Percentiles rank a stretch among this genome's conserved stretches.
phyloP scores from a whole-genome alignment of 2,113 vertebrate genomes.

The Cyanoramphus novaezelandiae region DNA sequence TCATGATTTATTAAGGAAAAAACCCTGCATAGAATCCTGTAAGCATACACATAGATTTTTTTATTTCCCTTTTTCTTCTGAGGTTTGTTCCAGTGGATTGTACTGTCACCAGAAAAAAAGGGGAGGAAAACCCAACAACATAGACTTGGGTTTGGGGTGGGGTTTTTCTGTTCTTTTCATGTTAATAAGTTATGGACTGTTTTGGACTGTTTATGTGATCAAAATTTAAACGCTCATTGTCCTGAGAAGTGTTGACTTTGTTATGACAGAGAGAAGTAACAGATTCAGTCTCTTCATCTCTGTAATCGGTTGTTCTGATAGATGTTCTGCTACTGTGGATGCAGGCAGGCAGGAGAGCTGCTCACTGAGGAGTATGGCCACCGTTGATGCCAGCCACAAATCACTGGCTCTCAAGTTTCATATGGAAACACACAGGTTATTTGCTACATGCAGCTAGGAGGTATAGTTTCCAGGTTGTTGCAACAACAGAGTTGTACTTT shows the following conservation, averaged over 20 bases:
- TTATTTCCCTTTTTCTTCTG: neutral
- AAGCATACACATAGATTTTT: neutral
- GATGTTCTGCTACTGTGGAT: neutral
- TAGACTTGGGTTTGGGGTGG: neutral
- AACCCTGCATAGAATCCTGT: neutral
- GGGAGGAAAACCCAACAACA: neutral
- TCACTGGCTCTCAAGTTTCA: neutral
- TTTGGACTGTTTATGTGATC: neutral
- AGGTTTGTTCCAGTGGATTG: neutral
- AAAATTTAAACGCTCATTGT: slow-evolving; percentile 45
- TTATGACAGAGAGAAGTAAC: neutral
- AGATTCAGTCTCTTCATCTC: slow-evolving; percentile 28
- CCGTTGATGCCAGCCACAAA: neutral
- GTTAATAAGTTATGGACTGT: slow-evolving; percentile 1
- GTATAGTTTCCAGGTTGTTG: neutral
- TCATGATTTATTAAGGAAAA: neutral
- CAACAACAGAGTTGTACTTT: neutral
- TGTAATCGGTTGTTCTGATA: neutral
- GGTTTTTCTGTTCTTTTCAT: neutral
- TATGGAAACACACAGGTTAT: neutral
- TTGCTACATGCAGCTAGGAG: neutral
- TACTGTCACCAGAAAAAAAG: neutral
- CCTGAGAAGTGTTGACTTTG: slow-evolving; percentile 47
- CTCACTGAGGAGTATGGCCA: neutral
- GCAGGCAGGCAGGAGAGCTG: neutral